Evolutionary conservation across 2,888 invertebrate genomes (phyloP).

Genomic region (Ligdia adustata): DNA sequence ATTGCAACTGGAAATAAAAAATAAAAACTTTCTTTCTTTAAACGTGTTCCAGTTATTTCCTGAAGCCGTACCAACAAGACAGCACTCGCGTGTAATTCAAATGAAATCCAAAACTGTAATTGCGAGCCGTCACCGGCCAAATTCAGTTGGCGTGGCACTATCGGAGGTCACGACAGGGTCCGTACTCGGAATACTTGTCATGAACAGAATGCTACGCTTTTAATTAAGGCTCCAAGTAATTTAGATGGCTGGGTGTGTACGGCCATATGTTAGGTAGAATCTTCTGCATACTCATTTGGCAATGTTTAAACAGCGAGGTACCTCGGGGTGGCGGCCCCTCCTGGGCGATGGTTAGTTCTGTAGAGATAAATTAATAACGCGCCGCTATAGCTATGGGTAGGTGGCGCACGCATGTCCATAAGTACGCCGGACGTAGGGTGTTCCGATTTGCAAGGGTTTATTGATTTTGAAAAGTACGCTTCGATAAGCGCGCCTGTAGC

Average conservation of each 20-base stretch:
- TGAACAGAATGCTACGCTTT: slow-evolving; percentile 80
- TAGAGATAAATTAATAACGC: slow-evolving; percentile 83
- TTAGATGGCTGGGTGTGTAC: slow-evolving; percentile 71
- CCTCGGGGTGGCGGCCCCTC: slow-evolving; percentile 45
- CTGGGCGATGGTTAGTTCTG: slow-evolving; percentile 77
- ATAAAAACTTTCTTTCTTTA: too few relatives aligned
- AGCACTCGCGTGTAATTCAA: slow-evolving; percentile 31
- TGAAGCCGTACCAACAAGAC: neutral
- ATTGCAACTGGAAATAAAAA: too few relatives aligned
- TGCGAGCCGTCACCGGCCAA: slow-evolving; percentile 42
- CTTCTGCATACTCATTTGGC: slow-evolving; percentile 82
- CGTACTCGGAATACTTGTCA: slow-evolving; percentile 78
- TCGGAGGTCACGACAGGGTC: slow-evolving; percentile 50
- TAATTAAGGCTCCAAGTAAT: slow-evolving; percentile 82
- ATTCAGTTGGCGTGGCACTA: slow-evolving; percentile 64
- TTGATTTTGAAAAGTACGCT: too few relatives aligned
- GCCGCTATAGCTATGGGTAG: slow-evolving; percentile 60
- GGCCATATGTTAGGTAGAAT: slow-evolving; percentile 72
- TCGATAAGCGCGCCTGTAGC: too few relatives aligned
- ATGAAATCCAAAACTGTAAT: slow-evolving; percentile 41
- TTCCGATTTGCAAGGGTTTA: slow-evolving; percentile 38
- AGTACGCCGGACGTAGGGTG: slow-evolving; percentile 53
- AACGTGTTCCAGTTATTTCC: neutral
- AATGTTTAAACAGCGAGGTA: slow-evolving; percentile 76
- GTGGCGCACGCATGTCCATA: slow-evolving; percentile 73